Conservation (phyloP, 2,113 vertebrate genomes). For the Oryzias melastigma region DNA sequence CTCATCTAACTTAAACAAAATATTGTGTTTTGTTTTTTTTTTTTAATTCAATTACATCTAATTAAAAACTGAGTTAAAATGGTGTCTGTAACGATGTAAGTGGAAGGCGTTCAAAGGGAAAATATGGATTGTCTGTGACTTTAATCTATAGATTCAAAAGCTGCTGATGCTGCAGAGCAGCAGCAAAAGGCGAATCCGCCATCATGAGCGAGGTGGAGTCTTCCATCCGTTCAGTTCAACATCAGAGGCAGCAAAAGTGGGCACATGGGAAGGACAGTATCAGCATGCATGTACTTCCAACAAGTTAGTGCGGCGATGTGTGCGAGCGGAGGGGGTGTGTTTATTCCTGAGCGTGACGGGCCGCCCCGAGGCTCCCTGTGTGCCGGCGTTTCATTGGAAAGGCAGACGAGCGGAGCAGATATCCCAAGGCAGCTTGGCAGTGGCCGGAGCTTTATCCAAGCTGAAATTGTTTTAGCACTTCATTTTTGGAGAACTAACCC, state of each 20-base stretch:
- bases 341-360: slow-evolving; percentile 7
- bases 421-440: slow-evolving; percentile 78
- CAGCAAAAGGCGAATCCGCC: slow-evolving; percentile 50
- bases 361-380: slow-evolving; percentile 82
- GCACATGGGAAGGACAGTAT: slow-evolving; percentile 24
- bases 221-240: not conserved
- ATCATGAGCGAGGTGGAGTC: not conserved
- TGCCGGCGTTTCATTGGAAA: slow-evolving; percentile 71
- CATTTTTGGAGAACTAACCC: slow-evolving; percentile 87
- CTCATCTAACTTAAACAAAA: too few relatives aligned
- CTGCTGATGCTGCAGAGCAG: not conserved
- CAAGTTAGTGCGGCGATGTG: slow-evolving; percentile 16
- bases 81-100: not conserved
- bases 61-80: too few relatives aligned
- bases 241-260: slow-evolving; percentile 33
- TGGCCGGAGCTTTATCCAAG: slow-evolving; percentile 82
- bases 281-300: slow-evolving; percentile 7
- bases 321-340: not conserved
- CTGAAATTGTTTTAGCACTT: slow-evolving; percentile 87
- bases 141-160: slow-evolving; percentile 23
- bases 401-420: slow-evolving; percentile 87
- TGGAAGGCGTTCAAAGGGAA: not conserved
- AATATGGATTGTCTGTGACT: not conserved
- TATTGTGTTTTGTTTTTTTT: too few relatives aligned
- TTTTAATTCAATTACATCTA: too few relatives aligned